phyloP scores from a whole-genome alignment of 2,797 vertebrate species.

The Crenichthys baileyi region DNA sequence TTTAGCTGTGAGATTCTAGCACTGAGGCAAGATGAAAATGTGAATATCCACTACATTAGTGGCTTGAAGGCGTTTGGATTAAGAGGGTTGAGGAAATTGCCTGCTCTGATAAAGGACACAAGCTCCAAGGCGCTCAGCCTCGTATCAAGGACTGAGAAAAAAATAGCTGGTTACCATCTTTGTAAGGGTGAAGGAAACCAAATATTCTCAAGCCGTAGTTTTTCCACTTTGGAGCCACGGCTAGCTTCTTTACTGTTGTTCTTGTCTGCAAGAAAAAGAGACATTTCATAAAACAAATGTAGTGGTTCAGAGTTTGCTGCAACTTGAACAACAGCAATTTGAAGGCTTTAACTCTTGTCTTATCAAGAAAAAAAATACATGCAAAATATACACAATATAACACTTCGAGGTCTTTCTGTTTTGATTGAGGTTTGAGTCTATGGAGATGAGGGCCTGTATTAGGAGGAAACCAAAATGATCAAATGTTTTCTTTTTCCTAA shows the following conservation, averaged over 20 bases:
- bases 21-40: constrained; percentile 54
- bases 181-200: constrained; percentile 95
- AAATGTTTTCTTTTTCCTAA: background rate
- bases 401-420: background rate
- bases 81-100: constrained; percentile 45
- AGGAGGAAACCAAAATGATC: background rate
- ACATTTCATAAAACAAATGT: background rate
- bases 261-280: constrained; percentile 80
- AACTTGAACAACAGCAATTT: background rate
- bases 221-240: constrained; percentile 98
- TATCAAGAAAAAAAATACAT: background rate
- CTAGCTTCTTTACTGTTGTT: constrained; percentile 93
- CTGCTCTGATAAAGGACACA: constrained; percentile 50
- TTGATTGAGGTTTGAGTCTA: background rate
- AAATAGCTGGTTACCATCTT: constrained; percentile 86
- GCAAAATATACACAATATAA: background rate
- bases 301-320: background rate
- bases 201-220: constrained; percentile 97
- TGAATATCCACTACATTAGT: constrained; percentile 58
- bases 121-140: constrained; percentile 32
- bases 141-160: constrained; percentile 30
- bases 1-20: constrained; percentile 48
- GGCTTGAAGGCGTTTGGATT: constrained; percentile 39
- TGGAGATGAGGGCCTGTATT: background rate
- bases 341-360: background rate